phyloP scores from a whole-genome alignment of 2,888 invertebrate species.

The Pterobdella sp. region DNA sequence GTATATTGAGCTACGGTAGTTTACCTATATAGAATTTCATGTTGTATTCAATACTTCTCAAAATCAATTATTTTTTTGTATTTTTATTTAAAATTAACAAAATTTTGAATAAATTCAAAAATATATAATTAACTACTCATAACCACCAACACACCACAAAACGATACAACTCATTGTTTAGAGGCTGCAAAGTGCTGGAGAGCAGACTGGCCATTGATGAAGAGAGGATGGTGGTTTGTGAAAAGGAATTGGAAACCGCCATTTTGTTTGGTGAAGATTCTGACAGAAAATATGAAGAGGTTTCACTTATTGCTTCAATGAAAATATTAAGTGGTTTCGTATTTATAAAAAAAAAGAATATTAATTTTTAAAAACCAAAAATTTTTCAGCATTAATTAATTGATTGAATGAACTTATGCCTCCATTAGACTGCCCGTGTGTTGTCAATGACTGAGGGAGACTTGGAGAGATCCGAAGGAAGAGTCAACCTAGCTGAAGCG shows the following conservation, averaged over 20 bases:
- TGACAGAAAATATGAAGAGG: slow-evolving; percentile 99
- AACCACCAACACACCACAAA: neutral
- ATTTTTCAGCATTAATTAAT: too few species aligned
- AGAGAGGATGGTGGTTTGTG: slow-evolving; percentile 97
- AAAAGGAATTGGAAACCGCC: slow-evolving; percentile 98
- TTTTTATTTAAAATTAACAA: too few species aligned
- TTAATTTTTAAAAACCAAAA: too few species aligned
- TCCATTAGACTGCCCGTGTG: slow-evolving; percentile 99
- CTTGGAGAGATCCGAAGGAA: slow-evolving; percentile 97
- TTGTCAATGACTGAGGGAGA: slow-evolving; percentile 99
- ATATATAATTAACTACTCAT: too few species aligned
- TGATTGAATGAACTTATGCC: too few species aligned
- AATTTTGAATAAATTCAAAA: too few species aligned
- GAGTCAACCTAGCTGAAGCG: slow-evolving; percentile 51
- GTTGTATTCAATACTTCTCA: too few species aligned
- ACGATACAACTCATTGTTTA: slow-evolving; percentile 47
- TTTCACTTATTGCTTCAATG: slow-evolving; percentile 48
- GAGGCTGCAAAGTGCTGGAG: slow-evolving; percentile 99
- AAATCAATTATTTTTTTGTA: too few species aligned
- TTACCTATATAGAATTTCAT: too few species aligned
- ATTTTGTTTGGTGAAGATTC: slow-evolving; percentile 99
- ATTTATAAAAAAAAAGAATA: too few species aligned
- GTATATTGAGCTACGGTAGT: too few species aligned
- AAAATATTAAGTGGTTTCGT: neutral
- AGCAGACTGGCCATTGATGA: slow-evolving; percentile 98